Evolutionary conservation across 2,797 vertebrate species (phyloP).

Genomic region (Chelonia mydas): DNA sequence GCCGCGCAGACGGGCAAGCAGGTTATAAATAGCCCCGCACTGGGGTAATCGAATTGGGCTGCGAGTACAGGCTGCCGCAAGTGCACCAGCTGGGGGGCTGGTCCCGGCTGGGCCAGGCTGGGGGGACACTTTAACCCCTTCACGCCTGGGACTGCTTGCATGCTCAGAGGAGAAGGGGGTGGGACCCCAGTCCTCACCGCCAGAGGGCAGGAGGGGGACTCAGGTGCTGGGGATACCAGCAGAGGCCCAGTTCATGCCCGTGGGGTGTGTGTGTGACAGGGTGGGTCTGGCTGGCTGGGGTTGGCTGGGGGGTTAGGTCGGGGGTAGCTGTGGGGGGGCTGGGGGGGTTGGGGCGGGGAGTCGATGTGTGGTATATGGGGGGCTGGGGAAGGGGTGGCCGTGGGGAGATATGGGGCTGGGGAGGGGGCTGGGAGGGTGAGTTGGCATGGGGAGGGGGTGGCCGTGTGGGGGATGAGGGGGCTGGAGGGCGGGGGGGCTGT

Average conservation of each 20-base stretch:
- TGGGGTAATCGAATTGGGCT: background rate
- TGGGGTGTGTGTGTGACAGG: background rate
- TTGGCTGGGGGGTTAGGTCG: no score
- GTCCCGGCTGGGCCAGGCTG: no score
- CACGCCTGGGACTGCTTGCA: background rate
- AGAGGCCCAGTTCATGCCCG: background rate
- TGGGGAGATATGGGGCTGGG: no score
- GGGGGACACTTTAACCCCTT: background rate
- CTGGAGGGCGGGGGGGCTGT: background rate
- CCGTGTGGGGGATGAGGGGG: no score
- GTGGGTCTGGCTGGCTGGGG: no score
- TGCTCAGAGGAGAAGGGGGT: background rate
- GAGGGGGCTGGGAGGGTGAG: no score
- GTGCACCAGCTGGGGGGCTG: background rate
- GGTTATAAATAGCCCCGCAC: background rate
- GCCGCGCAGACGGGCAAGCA: background rate
- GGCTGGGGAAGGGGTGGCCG: background rate
- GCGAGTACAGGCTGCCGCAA: background rate
- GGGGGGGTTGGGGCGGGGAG: no score
- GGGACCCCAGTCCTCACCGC: background rate
- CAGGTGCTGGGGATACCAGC: background rate
- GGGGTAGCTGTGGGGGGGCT: background rate
- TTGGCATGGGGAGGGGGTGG: background rate
- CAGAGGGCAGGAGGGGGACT: background rate
- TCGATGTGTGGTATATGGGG: no score